A percentile compares a stretch with the other conserved stretches of the same genome.
These are phyloP conservation scores for Erythrocebus patas DNA, from an alignment of 2,113 vertebrate species.

Conservation along the genomic window DNA sequence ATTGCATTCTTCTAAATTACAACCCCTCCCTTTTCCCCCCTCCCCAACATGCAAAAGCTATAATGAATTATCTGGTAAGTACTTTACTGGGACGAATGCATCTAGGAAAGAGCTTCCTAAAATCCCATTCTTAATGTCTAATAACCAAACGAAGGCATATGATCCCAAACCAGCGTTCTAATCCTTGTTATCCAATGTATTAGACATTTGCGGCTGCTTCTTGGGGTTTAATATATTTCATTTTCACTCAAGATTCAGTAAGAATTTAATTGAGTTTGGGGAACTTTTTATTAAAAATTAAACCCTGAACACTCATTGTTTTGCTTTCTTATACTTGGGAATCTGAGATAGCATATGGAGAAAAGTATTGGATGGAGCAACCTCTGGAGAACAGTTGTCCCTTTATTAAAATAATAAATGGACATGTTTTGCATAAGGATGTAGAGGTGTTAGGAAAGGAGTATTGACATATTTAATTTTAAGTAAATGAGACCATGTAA, in stretches of 20 bases:
- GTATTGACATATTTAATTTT: not conserved
- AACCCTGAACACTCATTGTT: conserved; percentile 71
- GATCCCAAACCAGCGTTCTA: conserved; percentile 73
- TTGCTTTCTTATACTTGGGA: conserved; percentile 41
- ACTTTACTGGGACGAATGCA: conserved; percentile 77
- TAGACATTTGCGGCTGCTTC: conserved; percentile 76
- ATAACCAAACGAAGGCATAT: conserved; percentile 72
- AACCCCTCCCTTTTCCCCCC: not conserved
- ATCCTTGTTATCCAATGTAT: conserved; percentile 75
- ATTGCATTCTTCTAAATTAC: conserved; percentile 88
- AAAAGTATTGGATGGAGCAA: not conserved
- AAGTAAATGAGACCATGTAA: not conserved
- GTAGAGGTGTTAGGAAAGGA: not conserved
- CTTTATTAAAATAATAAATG: not conserved
- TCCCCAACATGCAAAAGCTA: conserved; percentile 59
- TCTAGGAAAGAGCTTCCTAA: conserved; percentile 72
- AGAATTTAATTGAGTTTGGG: conserved; percentile 79
- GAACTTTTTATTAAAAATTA: conserved; percentile 78
- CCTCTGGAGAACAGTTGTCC: not conserved
- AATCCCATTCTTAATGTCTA: conserved; percentile 78
- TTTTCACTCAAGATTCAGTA: conserved; percentile 72
- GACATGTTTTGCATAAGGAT: not conserved
- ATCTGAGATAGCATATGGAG: not conserved
- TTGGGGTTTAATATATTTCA: conserved; percentile 70
- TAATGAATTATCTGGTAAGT: conserved; percentile 83